phyloP scores from a whole-genome alignment of 2,888 invertebrate species.

The Miltochrista miniata region DNA sequence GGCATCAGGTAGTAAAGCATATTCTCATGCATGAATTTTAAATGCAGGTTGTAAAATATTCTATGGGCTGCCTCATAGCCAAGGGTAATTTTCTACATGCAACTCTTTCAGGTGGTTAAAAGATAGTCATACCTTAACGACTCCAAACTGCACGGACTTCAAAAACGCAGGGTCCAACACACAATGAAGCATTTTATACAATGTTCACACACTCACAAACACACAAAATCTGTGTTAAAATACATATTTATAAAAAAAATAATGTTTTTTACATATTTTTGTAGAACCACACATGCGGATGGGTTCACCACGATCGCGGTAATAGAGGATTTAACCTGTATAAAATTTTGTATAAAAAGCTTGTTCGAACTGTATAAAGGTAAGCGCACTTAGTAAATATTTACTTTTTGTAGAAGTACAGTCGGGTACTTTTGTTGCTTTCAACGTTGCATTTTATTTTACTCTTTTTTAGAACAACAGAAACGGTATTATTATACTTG shows the following conservation, averaged over 20 bases:
- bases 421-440: constrained; percentile 16
- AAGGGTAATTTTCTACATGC: no score
- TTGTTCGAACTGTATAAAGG: constrained; percentile 35
- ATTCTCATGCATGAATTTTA: no score
- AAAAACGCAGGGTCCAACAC: constrained; percentile 33
- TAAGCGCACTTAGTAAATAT: constrained; percentile 48
- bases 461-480: not conserved
- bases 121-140: constrained; percentile 26
- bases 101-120: no score
- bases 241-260: constrained; percentile 20
- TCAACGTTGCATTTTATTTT: not conserved
- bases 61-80: no score
- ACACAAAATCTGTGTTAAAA: not conserved
- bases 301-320: constrained; percentile 16
- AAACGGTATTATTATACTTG: no score
- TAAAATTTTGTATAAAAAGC: constrained; percentile 29
- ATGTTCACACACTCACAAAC: constrained; percentile 8
- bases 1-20: no score
- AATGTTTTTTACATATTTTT: not conserved
- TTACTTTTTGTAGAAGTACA: constrained; percentile 45
- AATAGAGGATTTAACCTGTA: constrained; percentile 34
- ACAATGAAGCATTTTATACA: constrained; percentile 29
- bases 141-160: constrained; percentile 32
- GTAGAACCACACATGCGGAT: constrained; percentile 11
- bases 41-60: no score